Base-by-base conservation (phyloP, 2,113 vertebrate genomes). In the Polypterus bichir region DNA sequence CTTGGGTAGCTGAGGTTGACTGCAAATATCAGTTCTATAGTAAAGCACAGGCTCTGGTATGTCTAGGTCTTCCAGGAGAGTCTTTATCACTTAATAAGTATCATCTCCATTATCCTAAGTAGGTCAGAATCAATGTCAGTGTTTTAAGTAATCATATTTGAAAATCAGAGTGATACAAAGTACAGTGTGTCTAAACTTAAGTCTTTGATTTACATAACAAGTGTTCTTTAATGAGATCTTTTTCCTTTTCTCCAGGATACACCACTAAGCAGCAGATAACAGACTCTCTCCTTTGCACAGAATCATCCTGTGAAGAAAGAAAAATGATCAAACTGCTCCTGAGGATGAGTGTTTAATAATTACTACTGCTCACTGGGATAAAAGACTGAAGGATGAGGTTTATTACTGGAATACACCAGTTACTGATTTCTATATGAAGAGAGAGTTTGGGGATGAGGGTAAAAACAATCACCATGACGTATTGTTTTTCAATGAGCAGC, bases 21-120 rank as follows among this genome's bases (percentile, higher is more conserved):
- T 60, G 45, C 59, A 7, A 66, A 66, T 44, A 66, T 69, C 9
- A 69, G 62, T 9, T 61, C 65, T 61, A 70, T 70, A 66, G 65
- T 59, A 70, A 44, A 9, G 65, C 65, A 59, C 65, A 66, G 47
- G 65, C 65, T 58, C 68, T 61, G 65, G 62, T 46, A 69, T 49
- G 48, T 64, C 62, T 49, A 64, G 53, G 49, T 59, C 65, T 61
- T 58, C 48, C 45, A 60, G 61, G 47, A 61, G 11, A 57, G 55
- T 66, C 62, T 62, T 70, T 59, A 59, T 64, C 59, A 55, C 11
- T 49, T 59, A 58, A 61, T 64, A 61, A 55, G 49, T 44, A 59
- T 46, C 48, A 60, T 66, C 49, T 46, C 44, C 60, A 61, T 61
- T 3, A 52, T 49, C 60, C 53, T 54, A 51, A 53, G 49, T 53